A percentile compares a stretch with the other conserved stretches of the same genome.
Evolutionary conservation across 2,797 vertebrate species (phyloP).

Genomic region (Buceros bicornis): DNA sequence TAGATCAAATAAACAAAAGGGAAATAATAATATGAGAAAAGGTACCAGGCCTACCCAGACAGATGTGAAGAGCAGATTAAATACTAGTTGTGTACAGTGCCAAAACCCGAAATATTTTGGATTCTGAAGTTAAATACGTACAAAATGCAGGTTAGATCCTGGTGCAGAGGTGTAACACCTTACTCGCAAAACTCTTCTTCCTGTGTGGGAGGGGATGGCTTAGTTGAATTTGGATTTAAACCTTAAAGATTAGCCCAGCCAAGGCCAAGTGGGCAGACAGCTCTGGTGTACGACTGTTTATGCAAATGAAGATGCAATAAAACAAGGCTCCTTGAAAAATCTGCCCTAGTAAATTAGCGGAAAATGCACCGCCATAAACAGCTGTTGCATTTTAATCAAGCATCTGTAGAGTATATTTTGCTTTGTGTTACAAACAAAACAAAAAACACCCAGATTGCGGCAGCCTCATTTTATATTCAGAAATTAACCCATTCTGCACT

Average conservation of each 20-base stretch:
- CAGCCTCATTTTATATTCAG: slow-evolving; percentile 75
- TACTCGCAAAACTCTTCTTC: background rate
- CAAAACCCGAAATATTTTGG: background rate
- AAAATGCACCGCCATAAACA: slow-evolving; percentile 80
- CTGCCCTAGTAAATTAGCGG: slow-evolving; percentile 78
- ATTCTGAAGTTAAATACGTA: background rate
- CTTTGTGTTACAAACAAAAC: slow-evolving; percentile 74
- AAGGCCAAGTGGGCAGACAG: background rate
- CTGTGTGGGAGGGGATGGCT: background rate
- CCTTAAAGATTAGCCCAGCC: background rate
- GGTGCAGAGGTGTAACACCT: background rate
- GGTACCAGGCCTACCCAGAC: background rate
- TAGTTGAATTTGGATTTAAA: background rate
- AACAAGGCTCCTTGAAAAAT: slow-evolving; percentile 77
- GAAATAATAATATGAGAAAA: slow-evolving; percentile 24
- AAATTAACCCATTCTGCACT: slow-evolving; percentile 69
- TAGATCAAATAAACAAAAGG: slow-evolving; percentile 64
- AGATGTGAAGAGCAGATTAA: slow-evolving; percentile 66
- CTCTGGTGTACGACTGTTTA: slow-evolving; percentile 48
- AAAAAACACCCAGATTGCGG: slow-evolving; percentile 74
- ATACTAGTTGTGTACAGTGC: background rate
- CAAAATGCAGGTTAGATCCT: background rate
- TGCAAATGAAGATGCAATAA: slow-evolving; percentile 75
- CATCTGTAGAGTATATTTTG: slow-evolving; percentile 76
- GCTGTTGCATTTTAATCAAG: slow-evolving; percentile 82